Evolutionary conservation across 2,113 vertebrate species (phyloP).

Genomic region (Todiramphus chloris): DNA sequence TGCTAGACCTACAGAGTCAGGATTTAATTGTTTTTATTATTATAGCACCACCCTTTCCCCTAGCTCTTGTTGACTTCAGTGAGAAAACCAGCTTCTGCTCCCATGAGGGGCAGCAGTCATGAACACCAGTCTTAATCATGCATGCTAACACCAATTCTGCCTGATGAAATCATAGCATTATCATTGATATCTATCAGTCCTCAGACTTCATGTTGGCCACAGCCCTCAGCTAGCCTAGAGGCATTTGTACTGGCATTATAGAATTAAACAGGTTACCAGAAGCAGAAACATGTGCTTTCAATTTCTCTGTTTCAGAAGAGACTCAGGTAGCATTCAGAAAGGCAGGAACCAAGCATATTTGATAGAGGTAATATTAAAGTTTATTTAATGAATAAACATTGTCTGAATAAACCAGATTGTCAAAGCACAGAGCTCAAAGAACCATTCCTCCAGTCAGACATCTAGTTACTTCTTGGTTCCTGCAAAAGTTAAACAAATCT

Average conservation of each 20-base stretch:
- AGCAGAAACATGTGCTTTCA: neutral
- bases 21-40: neutral
- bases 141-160: neutral
- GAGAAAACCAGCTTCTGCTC: accelerated
- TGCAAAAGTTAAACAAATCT: neutral
- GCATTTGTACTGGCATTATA: accelerated
- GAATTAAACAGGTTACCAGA: neutral
- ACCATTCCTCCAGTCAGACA: neutral
- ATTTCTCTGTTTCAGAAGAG: neutral
- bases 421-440: neutral
- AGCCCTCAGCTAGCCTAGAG: neutral
- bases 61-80: neutral
- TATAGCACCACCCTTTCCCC: neutral
- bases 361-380: neutral
- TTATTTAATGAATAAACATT: neutral
- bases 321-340: neutral
- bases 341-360: neutral
- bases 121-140: neutral
- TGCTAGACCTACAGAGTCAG: neutral
- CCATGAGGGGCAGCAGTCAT: neutral
- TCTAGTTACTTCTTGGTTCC: neutral
- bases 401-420: neutral
- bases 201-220: neutral
- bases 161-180: neutral
- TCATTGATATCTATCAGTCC: neutral